Conservation (phyloP, 2,797 vertebrate species). For the Nyctalus aviator region DNA sequence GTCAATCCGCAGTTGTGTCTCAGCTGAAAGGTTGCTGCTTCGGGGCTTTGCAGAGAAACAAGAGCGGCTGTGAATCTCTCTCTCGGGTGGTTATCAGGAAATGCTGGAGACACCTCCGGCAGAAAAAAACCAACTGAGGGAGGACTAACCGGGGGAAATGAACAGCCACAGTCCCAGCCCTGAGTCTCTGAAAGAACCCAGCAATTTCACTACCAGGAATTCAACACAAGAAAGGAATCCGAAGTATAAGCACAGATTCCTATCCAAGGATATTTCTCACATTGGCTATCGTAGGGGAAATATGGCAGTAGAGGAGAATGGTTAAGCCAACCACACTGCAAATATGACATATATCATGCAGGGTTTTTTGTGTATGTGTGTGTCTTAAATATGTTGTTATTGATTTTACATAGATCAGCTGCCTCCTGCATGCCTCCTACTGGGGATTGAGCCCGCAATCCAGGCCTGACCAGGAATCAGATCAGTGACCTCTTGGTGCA, state of each 20-base stretch:
- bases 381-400: too few species aligned
- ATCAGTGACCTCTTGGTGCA: too few species aligned
- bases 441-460: too few species aligned
- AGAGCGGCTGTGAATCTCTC: neutral
- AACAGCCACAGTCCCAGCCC: neutral
- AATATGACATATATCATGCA: neutral
- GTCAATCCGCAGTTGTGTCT: neutral
- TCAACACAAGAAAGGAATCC: neutral
- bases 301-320: neutral
- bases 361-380: neutral
- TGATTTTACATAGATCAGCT: too few species aligned
- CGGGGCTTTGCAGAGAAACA: neutral
- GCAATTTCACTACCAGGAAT: neutral
- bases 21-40: neutral
- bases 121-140: neutral
- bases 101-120: neutral
- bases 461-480: too few species aligned
- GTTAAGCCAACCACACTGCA: neutral
- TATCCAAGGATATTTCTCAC: neutral
- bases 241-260: neutral
- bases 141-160: neutral
- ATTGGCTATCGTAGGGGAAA: neutral
- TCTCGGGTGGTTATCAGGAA: neutral
- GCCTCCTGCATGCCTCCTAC: too few species aligned
- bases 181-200: neutral